phyloP scores from a whole-genome alignment of 2,888 invertebrate species.

The Lottia scabra region DNA sequence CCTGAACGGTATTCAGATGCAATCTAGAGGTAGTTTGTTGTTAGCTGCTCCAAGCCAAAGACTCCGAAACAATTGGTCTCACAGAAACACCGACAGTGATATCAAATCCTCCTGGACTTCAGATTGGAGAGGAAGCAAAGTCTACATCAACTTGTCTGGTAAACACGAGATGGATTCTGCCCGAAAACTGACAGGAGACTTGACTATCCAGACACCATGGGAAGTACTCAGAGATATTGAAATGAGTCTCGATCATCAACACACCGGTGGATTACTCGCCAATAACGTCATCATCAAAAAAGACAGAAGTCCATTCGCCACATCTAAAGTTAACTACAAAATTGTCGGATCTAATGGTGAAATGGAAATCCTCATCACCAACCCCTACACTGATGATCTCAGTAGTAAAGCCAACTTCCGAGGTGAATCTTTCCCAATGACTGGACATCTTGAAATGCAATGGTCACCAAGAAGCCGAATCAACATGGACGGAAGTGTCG shows the following conservation, averaged over 20 bases:
- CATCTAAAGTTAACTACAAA: conserved; percentile 33
- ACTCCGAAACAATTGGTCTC: conserved; percentile 42
- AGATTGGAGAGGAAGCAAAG: conserved; percentile 31
- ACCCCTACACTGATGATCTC: conserved; percentile 32
- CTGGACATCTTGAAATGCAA: conserved; percentile 30
- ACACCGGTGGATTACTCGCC: conserved; percentile 35
- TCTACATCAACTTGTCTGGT: conserved; percentile 32
- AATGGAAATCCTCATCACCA: conserved; percentile 30
- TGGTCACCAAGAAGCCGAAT: conserved; percentile 30
- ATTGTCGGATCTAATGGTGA: conserved; percentile 23
- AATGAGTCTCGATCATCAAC: conserved; percentile 40
- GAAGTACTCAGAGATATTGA: conserved; percentile 29
- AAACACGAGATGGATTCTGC: conserved; percentile 29
- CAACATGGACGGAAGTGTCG: conserved; percentile 36
- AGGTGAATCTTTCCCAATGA: conserved; percentile 34
- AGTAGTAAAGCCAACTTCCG: conserved; percentile 29
- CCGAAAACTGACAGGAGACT: conserved; percentile 24
- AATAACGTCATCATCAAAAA: conserved; percentile 25
- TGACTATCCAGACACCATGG: conserved; percentile 40
- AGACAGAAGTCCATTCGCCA: conserved; percentile 27
- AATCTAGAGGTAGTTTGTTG: conserved; percentile 42
- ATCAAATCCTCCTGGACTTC: conserved; percentile 33
- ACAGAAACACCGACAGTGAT: conserved; percentile 33
- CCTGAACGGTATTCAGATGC: conserved; percentile 30
- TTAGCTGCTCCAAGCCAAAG: conserved; percentile 38